Evolutionary conservation across 1,140 invertebrate genomes (phyloP), one percentile per base, ranked within the genome.

Genomic region (Euschistus heros): DNA sequence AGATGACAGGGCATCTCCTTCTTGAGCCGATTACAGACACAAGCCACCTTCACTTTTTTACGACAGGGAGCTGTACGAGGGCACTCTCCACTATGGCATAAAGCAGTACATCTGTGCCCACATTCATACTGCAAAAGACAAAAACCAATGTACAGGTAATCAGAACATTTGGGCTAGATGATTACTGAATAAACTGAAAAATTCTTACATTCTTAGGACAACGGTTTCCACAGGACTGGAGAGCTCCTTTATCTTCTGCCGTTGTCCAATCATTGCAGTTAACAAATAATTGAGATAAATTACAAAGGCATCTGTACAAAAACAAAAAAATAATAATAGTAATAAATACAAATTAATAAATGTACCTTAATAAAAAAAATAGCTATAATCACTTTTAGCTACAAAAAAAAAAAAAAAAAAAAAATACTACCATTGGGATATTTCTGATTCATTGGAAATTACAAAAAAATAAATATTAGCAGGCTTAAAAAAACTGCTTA

Each of bases 71-170:
- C 81, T 30, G 81, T 76, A 61, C 79, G 78, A 0, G 82, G 79
- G 75, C 92, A 95, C 0, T 73, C 66, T 17, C 88, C 90, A 24
- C 83, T 75, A 75, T 97, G 92, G 72, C 92, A 96, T 22, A 80
- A 78, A 26, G 80, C 77, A 17, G 78, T 78, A 75, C 92, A 96
- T 15, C 85, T 80, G 77, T 94, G 91, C 17, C 80, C 77, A 75
- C 83, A 84, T 0, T 73, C 52, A 69, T 82, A 73, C 80, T 81
- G 71, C 5, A 71, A 66, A 50, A 46, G 42, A 18, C n/a, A 3
- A 62, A 18, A 26, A 44, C 13, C 6, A 62, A 33, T 17, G 2
- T 7, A 0, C 17, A 13, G 15, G 17, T 62, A 26, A 62, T 44
- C 5, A 6, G 27, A 24, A 18, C 8, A 13, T 26, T 22, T 17